phyloP scores from a whole-genome alignment of 2,113 vertebrate species.

The Passer montanus region DNA sequence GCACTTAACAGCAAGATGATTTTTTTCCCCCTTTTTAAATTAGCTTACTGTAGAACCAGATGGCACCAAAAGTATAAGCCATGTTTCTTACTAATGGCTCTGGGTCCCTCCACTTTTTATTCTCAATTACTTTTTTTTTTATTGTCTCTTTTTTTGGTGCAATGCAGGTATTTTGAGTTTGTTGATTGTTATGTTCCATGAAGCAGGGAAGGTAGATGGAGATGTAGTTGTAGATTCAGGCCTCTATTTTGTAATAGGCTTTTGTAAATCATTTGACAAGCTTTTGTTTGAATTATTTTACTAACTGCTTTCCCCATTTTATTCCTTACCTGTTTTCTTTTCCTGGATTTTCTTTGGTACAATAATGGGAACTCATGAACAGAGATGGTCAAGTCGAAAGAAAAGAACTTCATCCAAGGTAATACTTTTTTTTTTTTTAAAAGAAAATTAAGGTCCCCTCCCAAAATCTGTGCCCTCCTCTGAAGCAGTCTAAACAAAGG shows the following conservation, averaged over 20 bases:
- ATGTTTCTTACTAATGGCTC: slow-evolving; percentile 48
- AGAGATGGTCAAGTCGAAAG: slow-evolving; percentile 79
- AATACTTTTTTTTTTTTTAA: not conserved
- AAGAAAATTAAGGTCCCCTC: not conserved
- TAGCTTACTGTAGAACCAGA: slow-evolving; percentile 58
- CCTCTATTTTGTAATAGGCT: not conserved
- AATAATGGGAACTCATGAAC: not conserved
- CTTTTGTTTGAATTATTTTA: not conserved
- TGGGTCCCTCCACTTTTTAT: slow-evolving; percentile 29
- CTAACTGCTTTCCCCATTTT: not conserved
- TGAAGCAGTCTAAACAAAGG: not conserved
- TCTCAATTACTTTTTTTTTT: not conserved
- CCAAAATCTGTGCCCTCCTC: not conserved
- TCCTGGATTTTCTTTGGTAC: not conserved
- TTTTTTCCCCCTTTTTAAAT: slow-evolving; percentile 19
- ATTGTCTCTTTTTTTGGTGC: not conserved
- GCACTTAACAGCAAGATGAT: slow-evolving; percentile 50
- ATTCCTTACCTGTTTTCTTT: not conserved
- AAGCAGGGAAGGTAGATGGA: not conserved
- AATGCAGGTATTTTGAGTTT: slow-evolving; percentile 43
- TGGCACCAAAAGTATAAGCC: slow-evolving; percentile 47
- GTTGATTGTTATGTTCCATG: not conserved
- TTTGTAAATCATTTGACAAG: not conserved
- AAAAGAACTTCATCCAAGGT: slow-evolving; percentile 75
- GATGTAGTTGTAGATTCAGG: not conserved